These are phyloP conservation scores for Drosophila bipectinata DNA, from an alignment of 1,140 invertebrate species.

Conservation along the genomic window DNA sequence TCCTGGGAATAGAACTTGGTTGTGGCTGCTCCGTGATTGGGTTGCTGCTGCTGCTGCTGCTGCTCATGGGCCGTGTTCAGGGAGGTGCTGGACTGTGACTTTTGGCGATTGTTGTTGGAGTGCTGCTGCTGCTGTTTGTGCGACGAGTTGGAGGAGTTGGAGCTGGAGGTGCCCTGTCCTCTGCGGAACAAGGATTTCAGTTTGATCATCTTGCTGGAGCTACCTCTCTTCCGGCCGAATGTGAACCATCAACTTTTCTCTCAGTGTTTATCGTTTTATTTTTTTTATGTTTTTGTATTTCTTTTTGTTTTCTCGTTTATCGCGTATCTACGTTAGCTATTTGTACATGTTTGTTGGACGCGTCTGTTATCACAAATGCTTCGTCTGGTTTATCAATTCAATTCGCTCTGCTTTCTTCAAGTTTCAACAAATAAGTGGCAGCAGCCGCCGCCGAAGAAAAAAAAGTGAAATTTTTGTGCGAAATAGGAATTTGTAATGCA, in stretches of 20 bases:
- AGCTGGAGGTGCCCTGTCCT: conserved; percentile 85
- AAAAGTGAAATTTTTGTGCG: conserved; percentile 58
- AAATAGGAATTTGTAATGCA: conserved; percentile 36
- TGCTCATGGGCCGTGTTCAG: conserved; percentile 76
- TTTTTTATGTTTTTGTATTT: conserved; percentile 4
- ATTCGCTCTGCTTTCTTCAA: conserved; percentile 39
- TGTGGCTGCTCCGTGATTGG: conserved; percentile 33
- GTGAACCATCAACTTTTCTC: conserved; percentile 59
- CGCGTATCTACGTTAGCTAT: conserved; percentile 11
- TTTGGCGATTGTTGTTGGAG: conserved; percentile 77
- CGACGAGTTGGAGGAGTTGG: conserved; percentile 71
- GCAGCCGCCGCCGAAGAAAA: conserved; percentile 6
- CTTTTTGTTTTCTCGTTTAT: conserved; percentile 29
- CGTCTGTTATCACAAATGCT: conserved; percentile 42
- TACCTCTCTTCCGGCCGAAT: conserved; percentile 45
- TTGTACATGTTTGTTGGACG: conserved; percentile 19
- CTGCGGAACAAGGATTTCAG: conserved; percentile 92
- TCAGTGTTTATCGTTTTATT: background rate
- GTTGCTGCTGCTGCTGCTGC: conserved; percentile 46
- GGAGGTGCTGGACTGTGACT: conserved; percentile 78
- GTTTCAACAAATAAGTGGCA: background rate
- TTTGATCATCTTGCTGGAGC: conserved; percentile 88
- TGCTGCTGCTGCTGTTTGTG: conserved; percentile 44
- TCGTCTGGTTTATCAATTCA: conserved; percentile 10
- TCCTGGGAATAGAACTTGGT: conserved; percentile 75